Conservation (phyloP, 2,113 vertebrate genomes). For the Thunnus thynnus region DNA sequence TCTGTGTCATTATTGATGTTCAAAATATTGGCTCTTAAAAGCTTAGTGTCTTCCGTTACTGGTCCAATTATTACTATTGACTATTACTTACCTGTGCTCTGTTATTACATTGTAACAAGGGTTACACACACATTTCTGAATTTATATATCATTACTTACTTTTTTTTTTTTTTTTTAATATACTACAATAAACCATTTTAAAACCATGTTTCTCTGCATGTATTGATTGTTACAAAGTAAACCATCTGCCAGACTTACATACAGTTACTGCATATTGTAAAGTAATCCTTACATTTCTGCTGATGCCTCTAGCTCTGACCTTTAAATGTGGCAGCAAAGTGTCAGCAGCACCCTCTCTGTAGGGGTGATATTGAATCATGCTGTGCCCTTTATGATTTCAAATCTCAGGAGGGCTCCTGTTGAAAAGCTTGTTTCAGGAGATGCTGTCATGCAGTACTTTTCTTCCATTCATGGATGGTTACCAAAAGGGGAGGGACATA, state of each 20-base stretch:
- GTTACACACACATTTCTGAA: too few relatives aligned
- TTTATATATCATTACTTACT: too few relatives aligned
- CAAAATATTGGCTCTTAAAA: too few relatives aligned
- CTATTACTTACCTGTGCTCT: too few relatives aligned
- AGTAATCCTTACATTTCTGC: constrained; percentile 2
- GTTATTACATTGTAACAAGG: too few relatives aligned
- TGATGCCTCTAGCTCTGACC: constrained; percentile 55
- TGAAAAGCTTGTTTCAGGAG: constrained; percentile 29
- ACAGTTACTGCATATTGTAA: not conserved
- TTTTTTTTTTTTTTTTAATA: too few relatives aligned
- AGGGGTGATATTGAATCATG: constrained; percentile 23
- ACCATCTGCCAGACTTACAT: not conserved
- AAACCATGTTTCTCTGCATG: too few relatives aligned
- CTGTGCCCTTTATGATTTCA: constrained; percentile 52
- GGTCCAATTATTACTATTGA: too few relatives aligned
- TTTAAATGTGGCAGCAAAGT: constrained; percentile 50
- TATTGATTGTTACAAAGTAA: not conserved
- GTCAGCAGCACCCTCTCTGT: constrained; percentile 26
- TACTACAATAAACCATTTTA: too few relatives aligned
- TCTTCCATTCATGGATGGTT: constrained; percentile 37
- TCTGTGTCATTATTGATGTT: too few relatives aligned
- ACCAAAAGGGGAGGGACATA: constrained; percentile 12
- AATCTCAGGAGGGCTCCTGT: constrained; percentile 31
- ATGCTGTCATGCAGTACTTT: constrained; percentile 16
- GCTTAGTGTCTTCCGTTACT: too few relatives aligned